Evolutionary conservation across 2,113 vertebrate species (phyloP), one percentile per base, ranked within the genome.

Genomic region (Scartelaos histophorus): DNA sequence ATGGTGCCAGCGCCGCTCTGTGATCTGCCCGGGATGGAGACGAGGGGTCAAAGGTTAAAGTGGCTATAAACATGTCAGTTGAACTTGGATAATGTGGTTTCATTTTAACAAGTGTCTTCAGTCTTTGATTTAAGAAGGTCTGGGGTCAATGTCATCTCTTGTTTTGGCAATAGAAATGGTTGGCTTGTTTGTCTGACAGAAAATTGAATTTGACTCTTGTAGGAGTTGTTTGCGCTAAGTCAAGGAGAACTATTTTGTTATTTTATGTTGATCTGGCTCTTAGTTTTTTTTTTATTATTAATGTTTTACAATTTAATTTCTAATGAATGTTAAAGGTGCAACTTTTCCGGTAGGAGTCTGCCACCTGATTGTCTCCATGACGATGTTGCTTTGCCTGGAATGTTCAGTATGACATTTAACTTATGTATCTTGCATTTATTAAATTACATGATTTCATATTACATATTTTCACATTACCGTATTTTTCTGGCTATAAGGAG

Each of bases 1-100:
- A 78, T 85, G 90, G 90, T 91, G 90, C 90, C 91, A 90, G 83
- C 80, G 80, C 64, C 80, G 78, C 87, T 86, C 82, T 88, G 76
- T 89, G 83, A 89, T 83, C 81, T 90, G 82, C 86, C 75, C 75
- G 51, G 56, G 81, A 83, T 73, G 80, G 87, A 64, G 58, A 64
- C 79, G 76, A n/a, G 45, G 58, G 83, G 80, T 89, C 77, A 77
- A 54, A 81, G 87, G 85, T 87, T 85, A 84, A 75, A 80, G 43
- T 53, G 67, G 65, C 70, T 45, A 69, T 83, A 70, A 85, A 85
- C 69, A 67, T 65, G 78, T 82, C 78, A 81, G 53, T 76, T 84
- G 85, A 83, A 74, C 86, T 73, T 25, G 1, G 60, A 56, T 51
- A 13, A 74, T 54, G 81, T 69, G 70, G 73, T 66, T 73, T 67